phyloP scores from a whole-genome alignment of 2,797 vertebrate species.

The Melanogrammus aeglefinus region DNA sequence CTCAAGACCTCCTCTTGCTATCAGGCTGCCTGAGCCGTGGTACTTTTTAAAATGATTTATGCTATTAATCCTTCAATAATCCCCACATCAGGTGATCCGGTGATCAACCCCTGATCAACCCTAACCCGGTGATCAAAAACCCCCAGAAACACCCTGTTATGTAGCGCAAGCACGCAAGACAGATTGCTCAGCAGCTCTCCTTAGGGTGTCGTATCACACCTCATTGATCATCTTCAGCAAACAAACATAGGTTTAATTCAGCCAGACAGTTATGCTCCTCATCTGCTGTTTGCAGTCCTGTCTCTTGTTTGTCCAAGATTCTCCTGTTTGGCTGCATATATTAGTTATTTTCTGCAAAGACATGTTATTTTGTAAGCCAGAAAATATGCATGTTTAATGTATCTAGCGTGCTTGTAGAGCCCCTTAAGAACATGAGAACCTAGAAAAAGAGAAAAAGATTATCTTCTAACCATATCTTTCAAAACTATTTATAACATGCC shows the following conservation, averaged over 20 bases:
- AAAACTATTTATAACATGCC: background rate
- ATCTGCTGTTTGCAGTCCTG: background rate
- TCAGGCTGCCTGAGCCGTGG: no score
- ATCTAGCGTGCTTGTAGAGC: background rate
- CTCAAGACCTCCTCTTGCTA: background rate
- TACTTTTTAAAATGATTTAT: no score
- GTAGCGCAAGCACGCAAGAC: background rate
- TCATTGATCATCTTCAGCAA: background rate
- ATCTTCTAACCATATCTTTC: background rate
- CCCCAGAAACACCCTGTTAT: background rate
- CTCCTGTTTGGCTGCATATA: background rate
- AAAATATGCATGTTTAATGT: background rate
- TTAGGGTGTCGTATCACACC: background rate
- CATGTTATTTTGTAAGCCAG: background rate
- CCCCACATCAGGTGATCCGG: background rate
- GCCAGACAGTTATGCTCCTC: background rate
- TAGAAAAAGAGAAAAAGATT: background rate
- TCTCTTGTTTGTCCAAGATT: background rate
- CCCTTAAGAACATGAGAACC: background rate
- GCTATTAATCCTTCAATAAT: background rate
- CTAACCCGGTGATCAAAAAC: no score
- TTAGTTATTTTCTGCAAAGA: background rate
- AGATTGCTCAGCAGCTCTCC: background rate
- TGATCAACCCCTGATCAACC: no score
- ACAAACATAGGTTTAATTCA: background rate